These are phyloP conservation scores for Nesidiocoris tenuis DNA, from an alignment of 2,888 invertebrate species.

Conservation along the genomic window DNA sequence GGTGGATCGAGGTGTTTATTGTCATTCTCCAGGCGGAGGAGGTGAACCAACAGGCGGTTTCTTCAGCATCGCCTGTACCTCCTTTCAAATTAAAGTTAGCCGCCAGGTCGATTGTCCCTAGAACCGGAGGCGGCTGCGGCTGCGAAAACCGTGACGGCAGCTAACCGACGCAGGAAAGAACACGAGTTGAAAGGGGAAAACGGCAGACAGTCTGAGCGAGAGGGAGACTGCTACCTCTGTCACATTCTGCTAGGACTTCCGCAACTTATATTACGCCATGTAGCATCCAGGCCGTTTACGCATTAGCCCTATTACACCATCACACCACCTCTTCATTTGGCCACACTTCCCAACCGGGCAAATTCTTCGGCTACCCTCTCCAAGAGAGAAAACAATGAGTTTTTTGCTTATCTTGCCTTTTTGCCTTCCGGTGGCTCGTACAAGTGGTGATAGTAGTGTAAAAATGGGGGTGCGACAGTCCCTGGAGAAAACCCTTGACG, in stretches of 20 bases:
- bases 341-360: too few species aligned
- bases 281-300: too few species aligned
- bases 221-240: neutral
- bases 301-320: constrained; percentile 7
- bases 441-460: too few species aligned
- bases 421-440: too few species aligned
- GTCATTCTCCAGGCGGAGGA: neutral
- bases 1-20: neutral
- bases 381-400: too few species aligned
- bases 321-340: neutral
- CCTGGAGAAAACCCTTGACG: too few species aligned
- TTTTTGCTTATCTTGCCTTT: too few species aligned
- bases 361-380: too few species aligned
- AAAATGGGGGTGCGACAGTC: too few species aligned
- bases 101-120: neutral
- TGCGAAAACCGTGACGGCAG: too few species aligned
- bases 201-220: neutral
- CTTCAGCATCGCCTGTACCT: neutral
- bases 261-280: too few species aligned
- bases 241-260: neutral
- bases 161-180: neutral
- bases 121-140: neutral
- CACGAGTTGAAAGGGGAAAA: neutral
- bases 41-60: neutral
- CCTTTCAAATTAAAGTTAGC: neutral